Evolutionary conservation across 2,113 vertebrate genomes (phyloP), one percentile per base, ranked within the genome.

Genomic region (Peromyscus maniculatus): DNA sequence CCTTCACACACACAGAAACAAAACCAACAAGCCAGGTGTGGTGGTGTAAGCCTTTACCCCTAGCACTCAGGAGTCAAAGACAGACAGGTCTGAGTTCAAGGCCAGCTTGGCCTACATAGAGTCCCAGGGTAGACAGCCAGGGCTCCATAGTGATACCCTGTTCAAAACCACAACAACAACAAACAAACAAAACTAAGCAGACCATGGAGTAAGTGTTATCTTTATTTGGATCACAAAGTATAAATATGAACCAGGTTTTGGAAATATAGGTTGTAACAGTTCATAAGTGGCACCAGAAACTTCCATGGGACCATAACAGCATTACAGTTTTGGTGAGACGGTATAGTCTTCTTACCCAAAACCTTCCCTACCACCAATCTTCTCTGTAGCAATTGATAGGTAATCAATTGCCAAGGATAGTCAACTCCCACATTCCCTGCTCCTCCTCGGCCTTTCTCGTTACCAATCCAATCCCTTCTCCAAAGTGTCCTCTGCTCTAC

Each of bases 171-270:
- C 62, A 26, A 26, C 24, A 26, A 62, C 59, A 69, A 33, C 43
- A 71, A 62, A 62, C 8, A 64, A 69, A 49, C 43, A 71, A 97
- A 49, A 72, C 62, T 52, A 89, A 96, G 77, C 75, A 98, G 24
- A 97, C n/a, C 93, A 71, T 26, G 7, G 39, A 36, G 46, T 93
- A 97, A 91, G 78, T 6, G 59, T 98, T 96, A 88, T 95, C 97
- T 98, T 97, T 97, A 93, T 97, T 95, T 96, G 96, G 91, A 94
- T 97, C 95, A 90, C 79, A 87, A 97, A 98, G 91, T 98, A 96
- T 96, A 98, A 98, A 98, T 97, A 98, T 75, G 89, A 95, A 97
- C 90, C 82, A 39, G 72, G 77, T 96, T 87, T 91, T 82, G 64
- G 96, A 98, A 91, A 91, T 87, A 87, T 82, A 95, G 13, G 13